Conservation (phyloP, 2,797 vertebrate species). For the Diplodus puntazzo region DNA sequence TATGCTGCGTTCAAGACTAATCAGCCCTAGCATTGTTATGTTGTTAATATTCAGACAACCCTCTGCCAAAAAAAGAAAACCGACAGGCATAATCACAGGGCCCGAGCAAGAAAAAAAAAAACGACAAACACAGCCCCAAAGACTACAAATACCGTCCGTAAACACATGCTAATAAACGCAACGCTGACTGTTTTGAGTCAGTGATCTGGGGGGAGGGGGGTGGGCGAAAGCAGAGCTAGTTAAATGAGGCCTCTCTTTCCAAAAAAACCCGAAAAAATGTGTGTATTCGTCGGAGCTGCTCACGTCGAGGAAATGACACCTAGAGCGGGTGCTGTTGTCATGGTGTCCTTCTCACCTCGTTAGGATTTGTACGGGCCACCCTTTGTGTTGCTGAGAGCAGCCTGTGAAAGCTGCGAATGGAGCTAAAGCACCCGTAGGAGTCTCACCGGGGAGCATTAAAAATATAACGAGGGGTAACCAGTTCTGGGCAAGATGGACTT, state of each 20-base stretch:
- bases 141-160: constrained; percentile 63
- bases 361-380: constrained; percentile 39
- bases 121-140: constrained; percentile 52
- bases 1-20: constrained; percentile 73
- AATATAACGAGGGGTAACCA: constrained; percentile 47
- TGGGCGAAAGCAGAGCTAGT: constrained; percentile 25
- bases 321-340: constrained; percentile 65
- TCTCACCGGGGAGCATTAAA: constrained; percentile 51
- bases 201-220: constrained; percentile 33
- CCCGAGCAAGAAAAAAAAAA: constrained; percentile 53
- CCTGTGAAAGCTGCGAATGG: constrained; percentile 50
- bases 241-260: constrained; percentile 34
- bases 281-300: constrained; percentile 58
- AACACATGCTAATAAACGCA: constrained; percentile 73
- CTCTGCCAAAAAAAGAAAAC: constrained; percentile 58
- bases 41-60: constrained; percentile 75
- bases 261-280: constrained; percentile 9
- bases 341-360: constrained; percentile 59
- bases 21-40: constrained; percentile 75
- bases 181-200: constrained; percentile 55
- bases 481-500: constrained; percentile 36
- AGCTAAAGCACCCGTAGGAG: constrained; percentile 42
- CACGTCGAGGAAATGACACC: constrained; percentile 61
- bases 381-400: constrained; percentile 51
- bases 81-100: constrained; percentile 73